Base-by-base conservation (phyloP, 2,888 invertebrate species). In the Ormyrus rosae region DNA sequence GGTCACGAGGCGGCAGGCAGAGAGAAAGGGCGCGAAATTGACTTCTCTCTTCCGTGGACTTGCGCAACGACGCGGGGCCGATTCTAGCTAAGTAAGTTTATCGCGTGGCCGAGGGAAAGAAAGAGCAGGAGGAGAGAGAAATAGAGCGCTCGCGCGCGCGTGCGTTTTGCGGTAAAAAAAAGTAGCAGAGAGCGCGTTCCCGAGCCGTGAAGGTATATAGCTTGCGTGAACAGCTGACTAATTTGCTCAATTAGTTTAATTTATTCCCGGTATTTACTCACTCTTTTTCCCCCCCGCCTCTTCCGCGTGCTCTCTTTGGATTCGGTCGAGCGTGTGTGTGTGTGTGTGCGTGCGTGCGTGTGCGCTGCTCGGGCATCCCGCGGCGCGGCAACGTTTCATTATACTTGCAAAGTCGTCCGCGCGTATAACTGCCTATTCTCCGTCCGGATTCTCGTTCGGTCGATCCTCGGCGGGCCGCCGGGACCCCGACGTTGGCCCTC, bases 231-330 rank as follows among this genome's bases (percentile, higher is more conserved):
- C 86, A 85, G 85, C 85, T 84, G 86, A 85, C 86, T 87, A 88
- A 89, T 88, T 89, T 86, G 82, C 86, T 87, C 88, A 86, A 89
- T 89, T 88, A 87, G 86, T 87, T 88, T 87, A 88, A 89, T 89
- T 88, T 87, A 88, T 89, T 89, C 87, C 82, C 83, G 84, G 86
- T 88, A 88, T 86, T 86, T 87, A 85, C 84, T 83, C 81, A 77
- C 75, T 79, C 64, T 83, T 83, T 84, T 82, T 83, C 84, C 48
- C 80, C 76, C 78, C 73, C 78, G 74, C 78, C 73, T 77, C 72
- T 68, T 80, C 70, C 74, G 67, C 60, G 50, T 45, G 45, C 19
- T 56, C 11, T 13, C 58, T 50, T 8, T 6, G 34, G 34, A 34
- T 34, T 34, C 19, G 19, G 19, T 1, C 19, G 19, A 19, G 19